A percentile compares a stretch with the other conserved stretches of the same genome.
phyloP scores from a whole-genome alignment of 1,140 invertebrate species.

The Eulimnadia texana region DNA sequence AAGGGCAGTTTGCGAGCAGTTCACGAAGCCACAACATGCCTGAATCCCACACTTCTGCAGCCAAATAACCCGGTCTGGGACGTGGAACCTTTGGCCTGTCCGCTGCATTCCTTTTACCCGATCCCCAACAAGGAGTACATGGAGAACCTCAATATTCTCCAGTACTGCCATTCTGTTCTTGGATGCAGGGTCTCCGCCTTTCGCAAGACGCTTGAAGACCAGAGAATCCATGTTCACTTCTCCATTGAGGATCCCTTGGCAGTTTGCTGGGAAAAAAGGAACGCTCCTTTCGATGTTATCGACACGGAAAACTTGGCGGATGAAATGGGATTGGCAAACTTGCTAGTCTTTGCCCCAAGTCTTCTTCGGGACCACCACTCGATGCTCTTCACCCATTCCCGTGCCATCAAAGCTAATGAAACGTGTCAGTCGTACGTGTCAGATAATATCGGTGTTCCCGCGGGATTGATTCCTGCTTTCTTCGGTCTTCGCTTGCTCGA shows the following conservation, averaged over 20 bases:
- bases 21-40: too few species aligned
- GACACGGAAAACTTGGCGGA: background rate
- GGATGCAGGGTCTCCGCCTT: background rate
- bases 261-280: background rate
- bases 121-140: background rate
- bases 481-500: background rate
- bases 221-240: background rate
- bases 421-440: background rate
- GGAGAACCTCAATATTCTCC: background rate
- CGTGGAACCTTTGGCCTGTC: background rate
- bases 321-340: background rate
- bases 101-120: background rate
- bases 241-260: background rate
- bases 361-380: background rate
- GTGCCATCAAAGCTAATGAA: background rate
- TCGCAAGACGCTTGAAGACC: background rate
- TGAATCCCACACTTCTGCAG: background rate
- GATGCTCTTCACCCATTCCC: background rate
- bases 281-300: background rate
- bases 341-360: background rate
- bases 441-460: background rate
- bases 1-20: too few species aligned
- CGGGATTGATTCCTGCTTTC: background rate
- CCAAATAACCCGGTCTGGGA: background rate
- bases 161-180: background rate